Conservation (phyloP, 2,113 vertebrate species). For the Tringa solitaria region DNA sequence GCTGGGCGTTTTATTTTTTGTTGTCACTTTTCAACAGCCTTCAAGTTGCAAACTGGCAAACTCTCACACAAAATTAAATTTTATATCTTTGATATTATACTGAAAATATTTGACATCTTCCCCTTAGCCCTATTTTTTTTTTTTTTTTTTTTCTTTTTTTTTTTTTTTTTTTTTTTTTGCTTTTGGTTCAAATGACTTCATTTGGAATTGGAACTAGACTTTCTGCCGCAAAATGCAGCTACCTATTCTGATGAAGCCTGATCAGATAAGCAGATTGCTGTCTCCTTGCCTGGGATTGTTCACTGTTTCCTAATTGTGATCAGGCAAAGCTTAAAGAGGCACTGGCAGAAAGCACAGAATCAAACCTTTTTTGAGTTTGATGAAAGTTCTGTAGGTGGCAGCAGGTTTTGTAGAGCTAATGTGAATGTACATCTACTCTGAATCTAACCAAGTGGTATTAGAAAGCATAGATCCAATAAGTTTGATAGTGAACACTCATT, state of each 20-base stretch:
- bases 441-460: not conserved
- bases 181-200: not conserved
- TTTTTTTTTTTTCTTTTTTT: not conserved
- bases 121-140: not conserved
- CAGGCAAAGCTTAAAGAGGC: not conserved
- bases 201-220: not conserved
- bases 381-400: not conserved
- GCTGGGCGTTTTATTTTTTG: not conserved
- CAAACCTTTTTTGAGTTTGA: not conserved
- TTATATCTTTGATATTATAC: not conserved
- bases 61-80: not conserved
- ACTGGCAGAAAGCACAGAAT: not conserved
- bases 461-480: not conserved
- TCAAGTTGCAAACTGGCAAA: not conserved
- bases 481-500: not conserved
- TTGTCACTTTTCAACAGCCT: not conserved
- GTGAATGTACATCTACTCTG: not conserved
- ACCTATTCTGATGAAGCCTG: not conserved
- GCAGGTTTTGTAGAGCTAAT: not conserved
- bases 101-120: not conserved
- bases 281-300: not conserved
- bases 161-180: not conserved
- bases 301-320: not conserved
- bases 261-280: not conserved
- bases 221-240: not conserved